These are phyloP conservation scores for Poecilobothrus nobilitatus DNA, from an alignment of 2,888 invertebrate genomes.

Conservation along the genomic window DNA sequence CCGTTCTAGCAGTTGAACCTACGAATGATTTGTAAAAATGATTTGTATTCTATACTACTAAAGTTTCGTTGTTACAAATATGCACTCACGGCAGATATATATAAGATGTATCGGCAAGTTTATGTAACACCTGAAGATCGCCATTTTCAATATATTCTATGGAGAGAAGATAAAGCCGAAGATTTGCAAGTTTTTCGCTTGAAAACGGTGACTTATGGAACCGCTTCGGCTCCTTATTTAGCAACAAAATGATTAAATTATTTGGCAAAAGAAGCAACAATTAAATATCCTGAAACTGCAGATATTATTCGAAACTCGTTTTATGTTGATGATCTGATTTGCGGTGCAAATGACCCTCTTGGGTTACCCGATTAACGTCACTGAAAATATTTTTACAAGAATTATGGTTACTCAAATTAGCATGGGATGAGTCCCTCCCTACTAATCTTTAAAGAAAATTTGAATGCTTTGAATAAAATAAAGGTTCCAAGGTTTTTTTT, in stretches of 20 bases:
- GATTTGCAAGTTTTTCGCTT: constrained; percentile 10
- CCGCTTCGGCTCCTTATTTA: constrained; percentile 12
- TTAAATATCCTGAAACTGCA: constrained; percentile 19
- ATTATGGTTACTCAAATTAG: no score
- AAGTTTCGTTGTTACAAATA: not conserved
- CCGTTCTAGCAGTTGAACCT: not conserved
- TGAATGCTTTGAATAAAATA: no score
- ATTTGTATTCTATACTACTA: not conserved
- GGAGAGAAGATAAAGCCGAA: constrained; percentile 10
- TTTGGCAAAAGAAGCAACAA: no score
- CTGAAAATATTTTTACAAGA: no score
- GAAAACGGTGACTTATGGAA: constrained; percentile 16
- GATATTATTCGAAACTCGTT: constrained; percentile 12
- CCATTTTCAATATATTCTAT: constrained; percentile 16
- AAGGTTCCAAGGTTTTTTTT: no score
- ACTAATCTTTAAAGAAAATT: no score
- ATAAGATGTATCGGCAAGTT: constrained; percentile 18
- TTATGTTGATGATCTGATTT: constrained; percentile 20
- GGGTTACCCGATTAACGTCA: no score
- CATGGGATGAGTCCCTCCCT: no score
- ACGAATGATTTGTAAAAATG: not conserved
- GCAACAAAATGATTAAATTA: no score
- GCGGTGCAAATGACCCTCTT: constrained; percentile 18
- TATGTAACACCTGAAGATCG: constrained; percentile 8
- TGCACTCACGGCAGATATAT: constrained; percentile 24